phyloP scores from a whole-genome alignment of 2,113 vertebrate species.

The Spilogale gracilis region DNA sequence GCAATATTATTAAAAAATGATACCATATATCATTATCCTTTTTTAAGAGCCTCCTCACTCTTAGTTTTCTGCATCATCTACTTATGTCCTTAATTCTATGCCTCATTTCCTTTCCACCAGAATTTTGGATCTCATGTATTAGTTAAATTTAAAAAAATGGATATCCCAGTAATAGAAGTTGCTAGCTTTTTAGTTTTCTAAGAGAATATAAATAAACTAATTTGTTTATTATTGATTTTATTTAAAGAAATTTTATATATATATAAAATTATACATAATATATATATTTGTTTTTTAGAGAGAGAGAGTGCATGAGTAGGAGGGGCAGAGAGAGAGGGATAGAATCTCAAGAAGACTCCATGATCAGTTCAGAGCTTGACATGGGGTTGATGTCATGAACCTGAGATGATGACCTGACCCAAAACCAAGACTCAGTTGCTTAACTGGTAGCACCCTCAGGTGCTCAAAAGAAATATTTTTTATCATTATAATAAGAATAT shows the following conservation, averaged over 20 bases:
- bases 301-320: not conserved
- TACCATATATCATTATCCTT: not conserved
- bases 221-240: not conserved
- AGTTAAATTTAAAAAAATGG: not conserved
- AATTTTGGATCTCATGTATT: not conserved
- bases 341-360: not conserved
- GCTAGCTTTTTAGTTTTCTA: not conserved
- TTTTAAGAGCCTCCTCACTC: not conserved
- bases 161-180: not conserved
- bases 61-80: not conserved
- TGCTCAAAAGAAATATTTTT: not conserved
- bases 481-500: not conserved
- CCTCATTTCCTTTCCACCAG: not conserved
- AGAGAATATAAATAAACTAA: not conserved
- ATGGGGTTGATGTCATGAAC: not conserved
- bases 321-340: not conserved
- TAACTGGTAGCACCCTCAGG: not conserved
- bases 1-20: not conserved
- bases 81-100: not conserved
- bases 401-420: not conserved
- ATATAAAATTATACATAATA: too few species aligned
- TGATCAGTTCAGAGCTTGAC: not conserved
- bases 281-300: not conserved
- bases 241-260: not conserved
- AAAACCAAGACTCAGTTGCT: not conserved